phyloP scores from a whole-genome alignment of 2,113 vertebrate species.

The Nothoprocta pentlandii region DNA sequence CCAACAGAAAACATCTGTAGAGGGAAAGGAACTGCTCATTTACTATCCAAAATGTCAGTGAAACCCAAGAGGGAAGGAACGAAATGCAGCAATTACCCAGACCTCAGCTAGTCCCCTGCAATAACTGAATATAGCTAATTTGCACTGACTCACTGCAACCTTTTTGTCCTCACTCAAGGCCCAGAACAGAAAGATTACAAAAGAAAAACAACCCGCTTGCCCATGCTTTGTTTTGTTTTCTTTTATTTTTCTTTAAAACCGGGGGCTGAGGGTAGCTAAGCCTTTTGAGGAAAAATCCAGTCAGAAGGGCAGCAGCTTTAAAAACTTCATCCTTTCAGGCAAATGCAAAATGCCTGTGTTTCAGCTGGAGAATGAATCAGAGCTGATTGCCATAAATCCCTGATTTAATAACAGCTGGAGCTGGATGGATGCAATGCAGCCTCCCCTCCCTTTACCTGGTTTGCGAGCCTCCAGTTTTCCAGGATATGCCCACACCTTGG shows the following conservation, averaged over 20 bases:
- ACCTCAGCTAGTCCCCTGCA: background rate
- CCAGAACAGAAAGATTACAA: conserved; percentile 11
- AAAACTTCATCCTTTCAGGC: conserved; percentile 30
- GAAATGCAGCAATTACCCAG: background rate
- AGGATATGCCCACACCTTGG: background rate
- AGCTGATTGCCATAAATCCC: background rate
- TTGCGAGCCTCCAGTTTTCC: conserved; percentile 13
- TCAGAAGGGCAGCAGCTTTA: conserved; percentile 10
- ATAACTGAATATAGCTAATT: conserved; percentile 24
- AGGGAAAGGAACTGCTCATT: conserved; percentile 20
- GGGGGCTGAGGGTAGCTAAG: background rate
- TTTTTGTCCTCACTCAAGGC: background rate
- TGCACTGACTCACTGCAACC: background rate
- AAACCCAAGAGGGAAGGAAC: conserved; percentile 46
- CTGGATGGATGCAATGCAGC: background rate
- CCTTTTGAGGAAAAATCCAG: background rate
- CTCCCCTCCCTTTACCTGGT: background rate
- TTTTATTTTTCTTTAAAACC: background rate
- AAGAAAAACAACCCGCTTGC: background rate
- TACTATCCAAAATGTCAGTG: conserved; percentile 33
- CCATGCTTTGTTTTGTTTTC: background rate
- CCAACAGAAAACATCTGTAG: conserved; percentile 67
- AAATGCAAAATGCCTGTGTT: conserved; percentile 28
- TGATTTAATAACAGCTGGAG: background rate
- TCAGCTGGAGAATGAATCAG: conserved; percentile 37